Evolutionary conservation across 2,888 invertebrate genomes (phyloP).

Genomic region (Trachelus troglodyta): DNA sequence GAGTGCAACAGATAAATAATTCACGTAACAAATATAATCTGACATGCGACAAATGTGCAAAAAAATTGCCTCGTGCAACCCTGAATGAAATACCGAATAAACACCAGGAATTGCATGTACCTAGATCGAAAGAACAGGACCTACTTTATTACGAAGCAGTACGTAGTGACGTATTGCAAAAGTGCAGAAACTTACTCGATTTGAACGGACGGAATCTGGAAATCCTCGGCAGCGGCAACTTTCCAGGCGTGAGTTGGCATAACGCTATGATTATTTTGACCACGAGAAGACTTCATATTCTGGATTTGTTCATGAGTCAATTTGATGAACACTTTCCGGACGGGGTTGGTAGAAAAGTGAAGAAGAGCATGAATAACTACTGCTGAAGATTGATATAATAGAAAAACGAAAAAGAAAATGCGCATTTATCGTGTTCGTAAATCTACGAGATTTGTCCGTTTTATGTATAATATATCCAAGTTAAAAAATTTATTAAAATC

Average conservation of each 20-base stretch:
- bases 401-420: background rate
- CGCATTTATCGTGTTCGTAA: background rate
- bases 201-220: background rate
- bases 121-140: background rate
- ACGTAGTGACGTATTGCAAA: too few relatives aligned
- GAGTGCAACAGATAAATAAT: background rate
- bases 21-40: background rate
- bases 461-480: background rate
- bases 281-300: background rate
- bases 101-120: too few relatives aligned
- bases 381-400: background rate
- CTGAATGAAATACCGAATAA: too few relatives aligned
- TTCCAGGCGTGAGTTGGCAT: background rate
- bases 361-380: background rate
- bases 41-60: background rate
- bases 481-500: background rate
- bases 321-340: background rate
- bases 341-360: background rate
- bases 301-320: background rate
- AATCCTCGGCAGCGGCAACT: background rate
- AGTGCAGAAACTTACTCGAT: background rate
- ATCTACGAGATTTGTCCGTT: background rate
- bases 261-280: background rate
- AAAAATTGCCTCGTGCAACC: background rate
- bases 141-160: too few relatives aligned